A percentile compares a stretch with the other conserved stretches of the same genome.
Conservation (phyloP, 1,140 invertebrate genomes). For the Cotesia chilonis region DNA sequence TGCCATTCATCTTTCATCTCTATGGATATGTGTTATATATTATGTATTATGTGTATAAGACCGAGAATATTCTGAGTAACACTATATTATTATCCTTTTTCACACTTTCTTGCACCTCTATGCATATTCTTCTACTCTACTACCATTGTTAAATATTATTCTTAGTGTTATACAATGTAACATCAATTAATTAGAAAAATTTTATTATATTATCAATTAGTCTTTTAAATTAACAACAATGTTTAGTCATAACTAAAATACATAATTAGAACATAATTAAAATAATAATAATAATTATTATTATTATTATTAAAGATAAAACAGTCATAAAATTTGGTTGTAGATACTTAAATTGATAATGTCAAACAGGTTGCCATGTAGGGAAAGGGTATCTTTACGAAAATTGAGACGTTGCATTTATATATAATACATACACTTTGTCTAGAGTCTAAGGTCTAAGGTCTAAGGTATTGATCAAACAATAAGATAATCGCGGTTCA, state of each 20-base stretch:
- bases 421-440: no score
- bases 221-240: no score
- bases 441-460: no score
- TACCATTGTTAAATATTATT: no score
- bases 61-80: constrained; percentile 49
- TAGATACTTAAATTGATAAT: neutral
- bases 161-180: neutral
- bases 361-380: constrained; percentile 22
- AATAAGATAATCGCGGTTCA: constrained; percentile 14
- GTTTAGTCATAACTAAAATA: no score
- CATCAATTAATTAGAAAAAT: neutral
- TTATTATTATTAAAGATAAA: no score
- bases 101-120: constrained; percentile 60
- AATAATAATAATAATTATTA: no score
- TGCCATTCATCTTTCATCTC: neutral
- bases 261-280: no score
- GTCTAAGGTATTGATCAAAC: constrained; percentile 27
- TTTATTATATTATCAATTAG: no score
- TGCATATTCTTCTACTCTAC: no score
- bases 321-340: no score
- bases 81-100: constrained; percentile 67
- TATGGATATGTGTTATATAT: constrained; percentile 7
- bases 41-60: constrained; percentile 3
- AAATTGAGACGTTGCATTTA: constrained; percentile 32
- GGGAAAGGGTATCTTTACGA: constrained; percentile 5